These are phyloP conservation scores for Amblyraja radiata DNA, from an alignment of 2,797 vertebrate genomes.

Conservation along the genomic window DNA sequence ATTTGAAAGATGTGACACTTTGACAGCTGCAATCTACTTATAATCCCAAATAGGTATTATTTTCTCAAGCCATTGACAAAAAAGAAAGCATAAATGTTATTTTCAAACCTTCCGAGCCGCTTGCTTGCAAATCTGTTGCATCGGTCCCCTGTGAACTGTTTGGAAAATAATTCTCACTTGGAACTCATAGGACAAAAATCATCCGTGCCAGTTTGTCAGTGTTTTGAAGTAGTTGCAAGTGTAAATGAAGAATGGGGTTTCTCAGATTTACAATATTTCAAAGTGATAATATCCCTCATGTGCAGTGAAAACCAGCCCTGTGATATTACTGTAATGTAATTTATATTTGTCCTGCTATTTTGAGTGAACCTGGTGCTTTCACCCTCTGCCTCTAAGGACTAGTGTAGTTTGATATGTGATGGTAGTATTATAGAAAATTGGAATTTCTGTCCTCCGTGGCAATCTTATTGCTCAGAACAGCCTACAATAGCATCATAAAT, in stretches of 20 bases:
- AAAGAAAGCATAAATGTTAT: neutral
- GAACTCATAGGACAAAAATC: neutral
- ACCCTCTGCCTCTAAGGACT: neutral
- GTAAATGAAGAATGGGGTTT: conserved; percentile 14
- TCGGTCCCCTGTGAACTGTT: neutral
- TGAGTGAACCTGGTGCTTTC: conserved; percentile 10
- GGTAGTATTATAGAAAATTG: neutral
- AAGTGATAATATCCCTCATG: conserved; percentile 18
- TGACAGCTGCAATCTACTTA: neutral
- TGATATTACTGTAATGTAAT: conserved; percentile 1
- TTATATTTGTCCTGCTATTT: conserved; percentile 22
- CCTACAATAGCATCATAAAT: conserved; percentile 29
- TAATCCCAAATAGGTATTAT: conserved; percentile 9
- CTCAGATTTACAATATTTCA: conserved; percentile 27
- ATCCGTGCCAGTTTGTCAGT: neutral
- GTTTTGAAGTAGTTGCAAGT: neutral
- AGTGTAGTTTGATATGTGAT: conserved; percentile 11
- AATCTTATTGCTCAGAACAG: neutral
- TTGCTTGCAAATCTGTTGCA: conserved; percentile 1
- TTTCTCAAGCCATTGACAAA: conserved; percentile 17
- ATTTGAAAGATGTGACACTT: neutral
- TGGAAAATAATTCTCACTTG: neutral
- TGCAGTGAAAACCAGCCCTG: conserved; percentile 13
- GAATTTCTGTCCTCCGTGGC: conserved; percentile 20
- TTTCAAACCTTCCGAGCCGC: conserved; percentile 16